A percentile compares a stretch with the other conserved stretches of the same genome.
Conservation (phyloP, 2,797 vertebrate species). For the Sebastes itinus region DNA sequence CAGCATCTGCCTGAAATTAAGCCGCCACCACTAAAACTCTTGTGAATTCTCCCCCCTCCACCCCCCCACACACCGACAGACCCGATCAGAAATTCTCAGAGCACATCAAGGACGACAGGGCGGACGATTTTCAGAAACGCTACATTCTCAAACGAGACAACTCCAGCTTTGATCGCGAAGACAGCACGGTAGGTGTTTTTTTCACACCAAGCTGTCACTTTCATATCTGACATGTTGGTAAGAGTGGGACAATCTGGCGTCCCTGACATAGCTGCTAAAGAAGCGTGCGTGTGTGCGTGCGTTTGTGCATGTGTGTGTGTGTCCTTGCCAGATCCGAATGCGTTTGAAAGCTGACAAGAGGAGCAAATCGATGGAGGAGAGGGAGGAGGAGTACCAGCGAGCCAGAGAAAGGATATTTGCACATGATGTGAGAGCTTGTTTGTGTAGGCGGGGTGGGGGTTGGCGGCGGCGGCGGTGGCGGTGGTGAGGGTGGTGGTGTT, state of each 20-base stretch:
- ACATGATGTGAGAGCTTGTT: conserved; percentile 90
- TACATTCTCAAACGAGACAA: conserved; percentile 99
- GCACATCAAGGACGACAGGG: conserved; percentile 98
- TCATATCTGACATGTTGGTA: conserved; percentile 71
- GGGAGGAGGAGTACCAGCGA: conserved; percentile 97
- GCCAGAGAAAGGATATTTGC: conserved; percentile 98
- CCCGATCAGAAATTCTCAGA: conserved; percentile 99
- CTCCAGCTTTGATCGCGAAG: conserved; percentile 97
- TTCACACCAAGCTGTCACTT: conserved; percentile 72
- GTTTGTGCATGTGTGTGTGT: conserved; percentile 36
- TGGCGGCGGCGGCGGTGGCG: background rate
- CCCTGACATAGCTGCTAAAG: conserved; percentile 67
- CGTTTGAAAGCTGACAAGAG: conserved; percentile 96
- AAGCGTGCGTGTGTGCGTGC: conserved; percentile 37
- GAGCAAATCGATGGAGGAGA: conserved; percentile 99
- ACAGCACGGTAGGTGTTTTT: conserved; percentile 79
- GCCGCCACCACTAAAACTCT: conserved; percentile 47
- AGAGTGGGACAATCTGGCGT: conserved; percentile 77
- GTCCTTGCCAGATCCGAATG: conserved; percentile 92
- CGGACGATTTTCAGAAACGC: conserved; percentile 97
- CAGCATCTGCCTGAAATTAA: conserved; percentile 64
- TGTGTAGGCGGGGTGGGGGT: conserved; percentile 67
- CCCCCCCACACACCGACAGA: conserved; percentile 75
- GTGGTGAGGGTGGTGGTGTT: too few relatives aligned
- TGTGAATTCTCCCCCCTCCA: conserved; percentile 13